These are phyloP conservation scores for Lycaena phlaeas DNA, from an alignment of 2,888 invertebrate species.

Conservation along the genomic window DNA sequence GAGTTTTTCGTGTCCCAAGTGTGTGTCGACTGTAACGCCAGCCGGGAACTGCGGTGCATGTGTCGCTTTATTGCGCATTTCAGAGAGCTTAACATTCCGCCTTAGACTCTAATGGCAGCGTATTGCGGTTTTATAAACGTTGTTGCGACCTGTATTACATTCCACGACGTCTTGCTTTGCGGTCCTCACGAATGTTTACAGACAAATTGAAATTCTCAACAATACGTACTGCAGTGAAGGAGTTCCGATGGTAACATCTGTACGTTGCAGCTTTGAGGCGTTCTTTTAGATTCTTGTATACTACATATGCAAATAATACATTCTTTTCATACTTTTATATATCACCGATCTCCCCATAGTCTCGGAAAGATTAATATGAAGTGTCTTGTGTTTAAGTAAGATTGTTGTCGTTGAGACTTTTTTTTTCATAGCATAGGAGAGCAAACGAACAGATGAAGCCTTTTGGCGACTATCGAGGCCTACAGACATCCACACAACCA, in stretches of 20 bases:
- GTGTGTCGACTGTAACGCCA: slow-evolving; percentile 20
- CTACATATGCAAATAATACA: no score
- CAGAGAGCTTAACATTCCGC: slow-evolving; percentile 46
- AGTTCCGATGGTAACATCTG: not conserved
- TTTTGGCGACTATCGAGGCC: no score
- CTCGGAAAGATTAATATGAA: no score
- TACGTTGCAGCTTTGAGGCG: not conserved
- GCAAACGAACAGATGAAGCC: no score
- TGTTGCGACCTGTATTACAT: slow-evolving; percentile 48
- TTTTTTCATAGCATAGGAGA: no score
- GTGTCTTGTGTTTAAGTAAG: no score
- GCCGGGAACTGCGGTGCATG: slow-evolving; percentile 32
- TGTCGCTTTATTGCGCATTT: slow-evolving; percentile 48
- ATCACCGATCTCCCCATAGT: no score
- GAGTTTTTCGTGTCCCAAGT: not conserved
- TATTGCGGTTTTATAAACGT: slow-evolving; percentile 57
- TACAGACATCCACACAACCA: no score
- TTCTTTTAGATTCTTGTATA: not conserved
- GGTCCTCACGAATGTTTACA: slow-evolving; percentile 28
- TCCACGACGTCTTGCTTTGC: slow-evolving; percentile 34
- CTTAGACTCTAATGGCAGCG: slow-evolving; percentile 44
- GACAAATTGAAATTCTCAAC: slow-evolving; percentile 19
- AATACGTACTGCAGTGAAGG: slow-evolving; percentile 1
- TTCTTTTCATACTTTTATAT: no score
- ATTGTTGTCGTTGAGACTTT: no score